Evolutionary conservation across 1,140 invertebrate species (phyloP).

Genomic region (Ips nitidus): DNA sequence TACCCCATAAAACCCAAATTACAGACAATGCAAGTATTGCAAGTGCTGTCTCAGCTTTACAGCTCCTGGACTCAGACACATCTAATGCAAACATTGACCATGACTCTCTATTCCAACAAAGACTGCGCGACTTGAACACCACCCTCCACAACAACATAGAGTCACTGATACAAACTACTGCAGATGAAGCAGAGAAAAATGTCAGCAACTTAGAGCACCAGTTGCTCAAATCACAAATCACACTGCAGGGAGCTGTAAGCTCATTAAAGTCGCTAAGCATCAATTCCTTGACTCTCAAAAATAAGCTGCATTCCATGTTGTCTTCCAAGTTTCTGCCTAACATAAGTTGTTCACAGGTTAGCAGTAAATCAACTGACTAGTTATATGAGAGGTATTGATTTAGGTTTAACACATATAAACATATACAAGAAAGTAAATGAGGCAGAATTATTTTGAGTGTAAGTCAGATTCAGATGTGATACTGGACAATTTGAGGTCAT

Average conservation of each 20-base stretch:
- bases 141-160: conserved; percentile 42
- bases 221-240: conserved; percentile 47
- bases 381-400: no score
- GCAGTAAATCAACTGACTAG: no score
- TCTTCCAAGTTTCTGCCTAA: conserved; percentile 45
- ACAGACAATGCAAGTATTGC: conserved; percentile 31
- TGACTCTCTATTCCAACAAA: conserved; percentile 48
- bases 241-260: conserved; percentile 46
- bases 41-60: conserved; percentile 44
- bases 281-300: conserved; percentile 45
- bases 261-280: conserved; percentile 44
- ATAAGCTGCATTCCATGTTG: conserved; percentile 45
- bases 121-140: conserved; percentile 46
- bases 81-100: conserved; percentile 33
- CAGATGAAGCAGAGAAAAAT: conserved; percentile 43
- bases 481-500: no score
- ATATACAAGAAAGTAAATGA: no score
- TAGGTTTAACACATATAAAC: no score
- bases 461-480: no score
- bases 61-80: conserved; percentile 21
- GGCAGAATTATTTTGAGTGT: no score
- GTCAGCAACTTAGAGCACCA: conserved; percentile 45
- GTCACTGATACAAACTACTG: conserved; percentile 36
- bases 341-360: conserved; percentile 18
- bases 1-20: no score